These are phyloP conservation scores for Umimayanthus kanabou DNA, from an alignment of 92 coral and sea anemone species.

Conservation along the genomic window DNA sequence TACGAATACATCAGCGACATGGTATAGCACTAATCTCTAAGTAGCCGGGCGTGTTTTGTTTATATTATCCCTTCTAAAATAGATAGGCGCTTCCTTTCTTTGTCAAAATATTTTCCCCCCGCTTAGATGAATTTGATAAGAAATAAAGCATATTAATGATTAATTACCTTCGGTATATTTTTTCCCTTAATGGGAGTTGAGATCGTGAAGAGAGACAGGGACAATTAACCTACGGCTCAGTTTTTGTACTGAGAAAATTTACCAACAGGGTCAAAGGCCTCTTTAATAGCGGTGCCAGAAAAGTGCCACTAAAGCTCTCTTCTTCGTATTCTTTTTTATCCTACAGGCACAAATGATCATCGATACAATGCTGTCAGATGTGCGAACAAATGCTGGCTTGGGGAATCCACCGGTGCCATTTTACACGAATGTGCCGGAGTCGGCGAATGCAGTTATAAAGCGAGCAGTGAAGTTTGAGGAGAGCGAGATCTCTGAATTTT, in stretches of 20 bases:
- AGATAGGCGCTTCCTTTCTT: no score
- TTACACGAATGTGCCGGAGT: constrained; percentile 41
- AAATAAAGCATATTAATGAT: no score
- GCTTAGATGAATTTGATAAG: no score
- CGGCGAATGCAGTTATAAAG: constrained; percentile 30
- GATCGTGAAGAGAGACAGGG: no score
- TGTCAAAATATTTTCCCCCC: no score
- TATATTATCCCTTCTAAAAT: no score
- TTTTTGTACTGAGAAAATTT: no score
- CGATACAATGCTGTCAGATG: constrained; percentile 12
- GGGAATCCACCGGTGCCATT: constrained; percentile 38
- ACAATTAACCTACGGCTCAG: no score
- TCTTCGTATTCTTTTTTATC: neutral
- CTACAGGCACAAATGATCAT: constrained; percentile 36
- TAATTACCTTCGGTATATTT: no score
- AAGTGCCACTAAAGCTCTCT: constrained; percentile 13
- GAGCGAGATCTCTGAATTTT: constrained; percentile 15
- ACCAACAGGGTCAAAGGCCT: neutral
- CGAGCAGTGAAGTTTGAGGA: constrained; percentile 24
- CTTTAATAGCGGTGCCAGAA: constrained; percentile 13
- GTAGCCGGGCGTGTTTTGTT: no score
- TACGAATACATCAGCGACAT: constrained; percentile 20
- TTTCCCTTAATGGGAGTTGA: no score
- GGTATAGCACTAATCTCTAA: constrained; percentile 2
- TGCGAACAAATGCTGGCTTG: constrained; percentile 32